Conservation (phyloP, 2,113 vertebrate species). For the Pionites leucogaster region DNA sequence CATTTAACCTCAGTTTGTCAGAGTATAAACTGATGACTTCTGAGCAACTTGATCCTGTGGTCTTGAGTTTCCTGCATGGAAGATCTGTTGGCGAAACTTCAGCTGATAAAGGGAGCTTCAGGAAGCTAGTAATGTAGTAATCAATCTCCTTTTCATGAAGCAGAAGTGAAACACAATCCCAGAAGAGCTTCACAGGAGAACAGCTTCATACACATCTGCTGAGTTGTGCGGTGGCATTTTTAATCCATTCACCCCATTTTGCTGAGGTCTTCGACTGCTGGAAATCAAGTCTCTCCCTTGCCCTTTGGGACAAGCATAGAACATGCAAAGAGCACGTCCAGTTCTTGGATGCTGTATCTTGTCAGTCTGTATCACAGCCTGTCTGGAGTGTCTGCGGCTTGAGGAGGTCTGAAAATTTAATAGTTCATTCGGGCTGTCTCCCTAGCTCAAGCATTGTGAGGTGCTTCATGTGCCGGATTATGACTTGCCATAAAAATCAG, state of each 20-base stretch:
- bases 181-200: not conserved
- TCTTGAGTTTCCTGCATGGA: not conserved
- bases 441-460: too few species aligned
- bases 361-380: not conserved
- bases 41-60: not conserved
- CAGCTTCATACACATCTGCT: not conserved
- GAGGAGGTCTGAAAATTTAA: not conserved
- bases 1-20: not conserved
- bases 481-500: not conserved
- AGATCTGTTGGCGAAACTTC: conserved; percentile 8
- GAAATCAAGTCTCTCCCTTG: not conserved
- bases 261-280: not conserved
- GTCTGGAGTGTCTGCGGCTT: not conserved
- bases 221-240: rapidly evolving
- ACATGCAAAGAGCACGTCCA: not conserved
- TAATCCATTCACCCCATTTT: not conserved
- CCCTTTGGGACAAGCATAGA: not conserved
- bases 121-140: not conserved
- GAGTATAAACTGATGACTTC: not conserved
- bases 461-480: not conserved
- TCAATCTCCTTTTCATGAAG: not conserved
- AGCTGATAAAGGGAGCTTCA: not conserved
- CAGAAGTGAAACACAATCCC: not conserved
- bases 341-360: not conserved
- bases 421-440: not conserved